These are phyloP conservation scores for Typhlomys cinereus DNA, from an alignment of 2,113 vertebrate species.

Conservation along the genomic window DNA sequence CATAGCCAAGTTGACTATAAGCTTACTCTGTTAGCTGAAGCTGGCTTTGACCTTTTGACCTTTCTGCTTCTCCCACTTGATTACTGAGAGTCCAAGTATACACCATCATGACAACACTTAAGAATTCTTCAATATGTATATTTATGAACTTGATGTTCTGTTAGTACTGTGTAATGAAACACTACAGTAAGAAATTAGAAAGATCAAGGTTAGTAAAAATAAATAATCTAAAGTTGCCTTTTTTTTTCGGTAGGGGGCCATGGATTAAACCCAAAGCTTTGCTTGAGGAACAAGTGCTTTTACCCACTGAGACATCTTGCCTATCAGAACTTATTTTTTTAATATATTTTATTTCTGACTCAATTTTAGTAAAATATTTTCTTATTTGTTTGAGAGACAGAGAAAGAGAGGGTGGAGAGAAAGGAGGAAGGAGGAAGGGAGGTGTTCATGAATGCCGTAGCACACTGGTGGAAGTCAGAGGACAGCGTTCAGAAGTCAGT, in stretches of 20 bases:
- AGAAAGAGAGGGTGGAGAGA: background rate
- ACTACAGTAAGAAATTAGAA: slow-evolving; percentile 17
- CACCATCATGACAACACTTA: background rate
- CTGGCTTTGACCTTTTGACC: background rate
- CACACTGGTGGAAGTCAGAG: too few species aligned
- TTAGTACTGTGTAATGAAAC: background rate
- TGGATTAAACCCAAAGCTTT: background rate
- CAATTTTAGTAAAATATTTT: background rate
- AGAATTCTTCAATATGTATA: background rate
- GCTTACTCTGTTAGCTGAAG: background rate
- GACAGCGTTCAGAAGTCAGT: too few species aligned
- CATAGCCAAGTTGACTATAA: background rate
- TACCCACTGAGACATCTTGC: background rate
- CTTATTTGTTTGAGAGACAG: too few species aligned
- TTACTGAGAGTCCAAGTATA: background rate
- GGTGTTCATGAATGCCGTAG: background rate
- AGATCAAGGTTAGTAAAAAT: background rate
- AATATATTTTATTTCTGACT: background rate
- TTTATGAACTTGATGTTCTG: background rate
- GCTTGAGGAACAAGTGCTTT: background rate
- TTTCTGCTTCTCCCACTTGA: background rate
- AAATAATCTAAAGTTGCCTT: background rate
- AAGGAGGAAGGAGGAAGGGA: background rate
- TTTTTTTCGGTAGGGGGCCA: too few species aligned
- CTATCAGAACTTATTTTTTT: too few species aligned